Conservation (phyloP, 1,140 invertebrate genomes). For the Steinernema khuongi region DNA sequence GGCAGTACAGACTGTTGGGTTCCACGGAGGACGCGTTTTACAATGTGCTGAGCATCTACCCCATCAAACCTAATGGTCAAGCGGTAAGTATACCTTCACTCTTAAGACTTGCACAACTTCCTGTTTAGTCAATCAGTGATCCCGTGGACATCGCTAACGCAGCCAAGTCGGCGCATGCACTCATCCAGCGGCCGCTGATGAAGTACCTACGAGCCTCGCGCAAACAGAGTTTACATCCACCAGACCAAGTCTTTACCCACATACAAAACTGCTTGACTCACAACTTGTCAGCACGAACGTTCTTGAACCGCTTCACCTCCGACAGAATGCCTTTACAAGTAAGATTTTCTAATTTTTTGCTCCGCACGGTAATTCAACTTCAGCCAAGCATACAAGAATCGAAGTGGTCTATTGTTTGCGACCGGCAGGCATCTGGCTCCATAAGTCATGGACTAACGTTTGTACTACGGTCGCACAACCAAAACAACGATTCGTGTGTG, state of each 20-base stretch:
- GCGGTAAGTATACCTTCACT: background rate
- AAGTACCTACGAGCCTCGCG: conserved; percentile 89
- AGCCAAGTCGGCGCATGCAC: conserved; percentile 91
- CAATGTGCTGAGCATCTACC: conserved; percentile 71
- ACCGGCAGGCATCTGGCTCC: conserved; percentile 77
- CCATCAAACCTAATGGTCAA: conserved; percentile 61
- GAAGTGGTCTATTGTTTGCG: conserved; percentile 86
- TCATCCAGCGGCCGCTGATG: conserved; percentile 84
- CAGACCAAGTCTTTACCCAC: conserved; percentile 80
- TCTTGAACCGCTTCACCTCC: conserved; percentile 68
- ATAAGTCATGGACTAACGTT: conserved; percentile 73
- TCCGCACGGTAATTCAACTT: conserved; percentile 34
- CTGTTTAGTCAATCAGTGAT: conserved; percentile 55
- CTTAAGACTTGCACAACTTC: background rate
- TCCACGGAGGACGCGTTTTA: conserved; percentile 94
- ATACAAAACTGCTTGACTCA: conserved; percentile 81
- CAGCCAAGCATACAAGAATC: conserved; percentile 70
- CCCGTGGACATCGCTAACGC: conserved; percentile 86
- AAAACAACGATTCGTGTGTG: conserved; percentile 61
- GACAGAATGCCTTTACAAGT: conserved; percentile 43
- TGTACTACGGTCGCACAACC: conserved; percentile 82
- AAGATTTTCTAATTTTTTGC: too few species aligned
- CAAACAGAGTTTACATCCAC: conserved; percentile 87
- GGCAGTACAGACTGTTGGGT: conserved; percentile 77
- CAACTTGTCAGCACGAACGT: conserved; percentile 84